Evolutionary conservation across 2,888 invertebrate genomes (phyloP).

Genomic region (Sphecodes monilicornis): DNA sequence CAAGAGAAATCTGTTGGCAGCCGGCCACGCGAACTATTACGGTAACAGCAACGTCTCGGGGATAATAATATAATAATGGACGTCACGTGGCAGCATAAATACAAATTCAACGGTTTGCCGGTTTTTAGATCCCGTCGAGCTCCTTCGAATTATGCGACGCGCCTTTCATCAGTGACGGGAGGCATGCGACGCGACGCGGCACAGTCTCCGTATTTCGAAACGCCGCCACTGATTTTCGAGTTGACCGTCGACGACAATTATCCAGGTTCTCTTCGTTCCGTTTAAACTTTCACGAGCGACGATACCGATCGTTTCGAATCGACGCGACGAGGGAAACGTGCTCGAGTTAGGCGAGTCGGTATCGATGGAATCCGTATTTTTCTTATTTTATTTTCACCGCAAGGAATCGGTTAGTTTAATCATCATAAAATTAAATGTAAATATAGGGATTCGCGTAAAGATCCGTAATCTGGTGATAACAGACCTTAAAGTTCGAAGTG

Average conservation of each 20-base stretch:
- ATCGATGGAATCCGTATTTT: not conserved
- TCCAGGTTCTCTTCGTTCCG: not conserved
- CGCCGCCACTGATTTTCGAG: constrained; percentile 50
- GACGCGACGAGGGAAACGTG: not conserved
- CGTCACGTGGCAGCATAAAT: constrained; percentile 52
- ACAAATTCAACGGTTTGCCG: constrained; percentile 41
- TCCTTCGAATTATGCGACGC: constrained; percentile 12
- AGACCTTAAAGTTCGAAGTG: not conserved
- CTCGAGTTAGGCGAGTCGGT: not conserved
- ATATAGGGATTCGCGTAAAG: not conserved
- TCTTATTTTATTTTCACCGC: not conserved
- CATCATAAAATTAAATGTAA: not conserved
- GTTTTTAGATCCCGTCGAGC: constrained; percentile 14
- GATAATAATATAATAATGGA: constrained; percentile 67
- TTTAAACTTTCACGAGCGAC: not conserved
- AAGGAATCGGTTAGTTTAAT: not conserved
- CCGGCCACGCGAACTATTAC: constrained; percentile 67
- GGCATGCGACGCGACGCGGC: constrained; percentile 64
- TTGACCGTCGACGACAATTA: constrained; percentile 34
- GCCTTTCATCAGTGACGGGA: constrained; percentile 56
- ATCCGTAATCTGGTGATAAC: not conserved
- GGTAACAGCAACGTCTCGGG: constrained; percentile 50
- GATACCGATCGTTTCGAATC: not conserved
- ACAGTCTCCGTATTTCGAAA: constrained; percentile 50
- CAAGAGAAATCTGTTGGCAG: constrained; percentile 61